phyloP scores from a whole-genome alignment of 2,888 invertebrate genomes.

The Acronicta leporina region DNA sequence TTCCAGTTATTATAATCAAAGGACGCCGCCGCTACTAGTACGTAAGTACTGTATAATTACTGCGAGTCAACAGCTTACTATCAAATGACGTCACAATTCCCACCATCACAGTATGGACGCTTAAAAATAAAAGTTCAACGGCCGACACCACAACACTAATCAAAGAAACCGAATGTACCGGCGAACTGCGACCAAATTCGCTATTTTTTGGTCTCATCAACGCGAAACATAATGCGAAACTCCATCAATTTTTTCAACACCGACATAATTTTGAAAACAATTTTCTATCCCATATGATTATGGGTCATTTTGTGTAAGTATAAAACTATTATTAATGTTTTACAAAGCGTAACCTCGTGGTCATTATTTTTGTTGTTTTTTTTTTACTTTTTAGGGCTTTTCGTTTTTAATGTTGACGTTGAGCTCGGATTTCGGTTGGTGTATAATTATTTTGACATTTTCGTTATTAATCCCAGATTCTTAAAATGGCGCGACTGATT shows the following conservation, averaged over 20 bases:
- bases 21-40: constrained; percentile 43
- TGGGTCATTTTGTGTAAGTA: constrained; percentile 81
- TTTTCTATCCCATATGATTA: constrained; percentile 88
- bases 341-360: constrained; percentile 69
- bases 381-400: constrained; percentile 49
- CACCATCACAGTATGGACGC: constrained; percentile 46
- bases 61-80: constrained; percentile 40
- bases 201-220: constrained; percentile 83
- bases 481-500: constrained; percentile 25
- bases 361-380: constrained; percentile 70
- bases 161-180: constrained; percentile 75
- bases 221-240: constrained; percentile 73
- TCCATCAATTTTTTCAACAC: constrained; percentile 78
- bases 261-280: constrained; percentile 83
- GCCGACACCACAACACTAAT: constrained; percentile 66
- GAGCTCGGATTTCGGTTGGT: constrained; percentile 29
- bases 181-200: constrained; percentile 69
- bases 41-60: constrained; percentile 55
- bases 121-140: constrained; percentile 50
- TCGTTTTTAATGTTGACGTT: constrained; percentile 47
- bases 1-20: constrained; percentile 51
- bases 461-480: constrained; percentile 41
- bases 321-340: constrained; percentile 86
- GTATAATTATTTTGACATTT: constrained; percentile 58
- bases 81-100: constrained; percentile 52